Evolutionary conservation across 1,140 invertebrate species (phyloP).

Genomic region (Glossosoma conforme): DNA sequence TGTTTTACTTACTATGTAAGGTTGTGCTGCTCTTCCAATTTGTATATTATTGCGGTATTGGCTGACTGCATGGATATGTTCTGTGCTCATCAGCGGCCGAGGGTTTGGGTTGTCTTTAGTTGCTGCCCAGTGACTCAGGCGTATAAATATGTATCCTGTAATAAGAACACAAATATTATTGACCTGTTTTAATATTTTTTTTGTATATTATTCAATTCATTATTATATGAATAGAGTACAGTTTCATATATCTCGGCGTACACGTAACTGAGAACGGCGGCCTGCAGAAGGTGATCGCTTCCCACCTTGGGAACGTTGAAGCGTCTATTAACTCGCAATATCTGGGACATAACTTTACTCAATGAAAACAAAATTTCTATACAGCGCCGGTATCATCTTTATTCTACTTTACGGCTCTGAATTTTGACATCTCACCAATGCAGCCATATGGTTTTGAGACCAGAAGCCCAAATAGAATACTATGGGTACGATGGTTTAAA

Average conservation of each 20-base stretch:
- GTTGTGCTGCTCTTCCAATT: conserved; percentile 52
- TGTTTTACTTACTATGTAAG: conserved; percentile 51
- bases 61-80: conserved; percentile 50
- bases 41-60: conserved; percentile 56
- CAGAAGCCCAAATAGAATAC: too few relatives aligned
- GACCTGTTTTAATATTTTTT: conserved; percentile 3
- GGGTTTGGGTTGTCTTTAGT: conserved; percentile 36
- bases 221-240: not conserved
- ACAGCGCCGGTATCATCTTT: too few relatives aligned
- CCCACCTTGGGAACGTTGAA: not conserved
- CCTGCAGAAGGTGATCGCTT: not conserved
- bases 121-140: conserved; percentile 41
- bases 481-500: too few relatives aligned
- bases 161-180: conserved; percentile 15
- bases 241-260: too few relatives aligned
- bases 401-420: too few relatives aligned
- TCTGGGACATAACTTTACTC: too few relatives aligned
- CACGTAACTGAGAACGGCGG: not conserved
- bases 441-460: too few relatives aligned
- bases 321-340: not conserved
- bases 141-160: conserved; percentile 42
- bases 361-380: too few relatives aligned
- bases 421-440: too few relatives aligned
- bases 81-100: conserved; percentile 45
- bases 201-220: conserved; percentile 35